Evolutionary conservation across 2,797 vertebrate genomes (phyloP).

Genomic region (Aeoliscus strigatus): DNA sequence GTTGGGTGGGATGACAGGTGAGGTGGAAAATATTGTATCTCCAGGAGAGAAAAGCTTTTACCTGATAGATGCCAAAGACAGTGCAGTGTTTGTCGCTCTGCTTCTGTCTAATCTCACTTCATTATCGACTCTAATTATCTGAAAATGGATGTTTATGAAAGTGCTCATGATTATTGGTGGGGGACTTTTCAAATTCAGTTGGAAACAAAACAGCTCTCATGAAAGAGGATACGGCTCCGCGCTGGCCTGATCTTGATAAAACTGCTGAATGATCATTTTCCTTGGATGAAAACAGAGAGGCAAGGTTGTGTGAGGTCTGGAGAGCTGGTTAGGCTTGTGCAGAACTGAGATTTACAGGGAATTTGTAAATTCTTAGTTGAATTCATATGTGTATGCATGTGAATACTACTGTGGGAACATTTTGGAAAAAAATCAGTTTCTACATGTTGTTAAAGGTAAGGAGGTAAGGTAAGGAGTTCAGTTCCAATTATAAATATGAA

Average conservation of each 20-base stretch:
- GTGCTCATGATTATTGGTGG: constrained; percentile 47
- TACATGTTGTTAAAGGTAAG: no score
- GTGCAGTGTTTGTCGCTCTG: no score
- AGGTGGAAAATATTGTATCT: constrained; percentile 49
- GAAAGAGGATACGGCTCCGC: constrained; percentile 51
- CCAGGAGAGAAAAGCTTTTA: constrained; percentile 16
- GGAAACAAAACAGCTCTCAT: constrained; percentile 45
- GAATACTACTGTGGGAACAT: no score
- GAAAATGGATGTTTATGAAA: constrained; percentile 45
- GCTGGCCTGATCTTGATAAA: constrained; percentile 48
- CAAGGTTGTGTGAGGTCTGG: constrained; percentile 41
- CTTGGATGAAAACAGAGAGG: constrained; percentile 32
- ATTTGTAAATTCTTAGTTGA: constrained; percentile 19
- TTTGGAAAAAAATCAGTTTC: no score
- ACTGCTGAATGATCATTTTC: constrained; percentile 54
- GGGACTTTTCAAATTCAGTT: constrained; percentile 42
- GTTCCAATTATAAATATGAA: no score
- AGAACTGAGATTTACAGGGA: constrained; percentile 18
- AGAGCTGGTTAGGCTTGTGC: constrained; percentile 28
- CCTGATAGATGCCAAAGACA: constrained; percentile 17
- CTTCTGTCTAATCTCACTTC: constrained; percentile 23
- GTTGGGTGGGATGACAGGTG: constrained; percentile 54
- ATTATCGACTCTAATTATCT: constrained; percentile 37
- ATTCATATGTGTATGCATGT: no score
- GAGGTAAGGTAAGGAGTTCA: no score